Evolutionary conservation across 1,140 invertebrate species (phyloP).

Genomic region (Drosophila simulans): DNA sequence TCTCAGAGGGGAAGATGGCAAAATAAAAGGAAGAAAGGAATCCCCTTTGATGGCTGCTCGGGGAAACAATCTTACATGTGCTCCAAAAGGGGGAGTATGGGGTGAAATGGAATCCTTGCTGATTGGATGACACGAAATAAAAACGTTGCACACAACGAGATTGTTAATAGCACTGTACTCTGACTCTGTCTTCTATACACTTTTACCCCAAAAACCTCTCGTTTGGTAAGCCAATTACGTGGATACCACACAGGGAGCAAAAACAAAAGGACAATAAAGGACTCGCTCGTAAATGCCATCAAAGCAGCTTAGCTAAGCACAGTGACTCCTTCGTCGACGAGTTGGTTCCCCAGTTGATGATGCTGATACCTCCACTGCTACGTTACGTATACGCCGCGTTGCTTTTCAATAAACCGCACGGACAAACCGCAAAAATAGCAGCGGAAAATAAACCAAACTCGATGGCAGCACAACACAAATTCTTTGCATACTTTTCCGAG

Average conservation of each 20-base stretch:
- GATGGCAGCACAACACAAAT: conserved; percentile 47
- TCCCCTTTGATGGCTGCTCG: conserved; percentile 66
- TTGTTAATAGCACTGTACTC: conserved; percentile 55
- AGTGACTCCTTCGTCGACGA: conserved; percentile 9
- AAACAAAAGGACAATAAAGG: conserved; percentile 77
- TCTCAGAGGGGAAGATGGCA: conserved; percentile 1
- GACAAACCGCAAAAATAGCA: conserved; percentile 21
- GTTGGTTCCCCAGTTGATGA: conserved; percentile 4
- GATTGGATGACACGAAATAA: conserved; percentile 75
- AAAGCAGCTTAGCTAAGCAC: conserved; percentile 34
- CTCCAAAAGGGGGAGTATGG: conserved; percentile 6
- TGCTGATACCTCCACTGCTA: neutral
- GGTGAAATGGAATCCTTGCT: conserved; percentile 33
- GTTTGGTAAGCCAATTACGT: conserved; percentile 66
- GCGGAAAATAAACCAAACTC: conserved; percentile 47
- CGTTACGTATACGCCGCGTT: conserved; percentile 55
- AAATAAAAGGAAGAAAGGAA: conserved; percentile 3
- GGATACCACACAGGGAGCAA: conserved; percentile 38
- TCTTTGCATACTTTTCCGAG: conserved; percentile 70
- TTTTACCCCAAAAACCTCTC: conserved; percentile 2
- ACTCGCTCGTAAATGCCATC: conserved; percentile 65
- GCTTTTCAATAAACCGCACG: conserved; percentile 69
- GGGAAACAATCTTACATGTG: conserved; percentile 72
- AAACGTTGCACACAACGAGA: conserved; percentile 58
- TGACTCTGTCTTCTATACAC: neutral